Base-by-base conservation (phyloP, 2,888 invertebrate species). In the Ommatoiulus sabulosus region DNA sequence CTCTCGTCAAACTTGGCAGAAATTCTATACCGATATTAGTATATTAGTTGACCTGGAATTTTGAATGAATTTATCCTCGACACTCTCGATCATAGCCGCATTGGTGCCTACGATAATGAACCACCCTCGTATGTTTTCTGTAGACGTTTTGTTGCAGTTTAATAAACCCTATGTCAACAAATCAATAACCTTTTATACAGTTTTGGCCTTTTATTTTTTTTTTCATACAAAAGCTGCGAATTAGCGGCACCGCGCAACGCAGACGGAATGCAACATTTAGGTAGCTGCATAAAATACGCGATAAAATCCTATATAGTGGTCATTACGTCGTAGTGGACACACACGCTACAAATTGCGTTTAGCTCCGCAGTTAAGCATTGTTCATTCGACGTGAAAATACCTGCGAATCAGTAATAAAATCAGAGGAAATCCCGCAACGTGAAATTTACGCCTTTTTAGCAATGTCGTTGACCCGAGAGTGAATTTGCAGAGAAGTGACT, bases 101-200 rank as follows among this genome's bases (percentile, higher is more conserved):
- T 72, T 24, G 24, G 72, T 72, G 35, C 24, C 12, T 35, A 80
- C 12, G 80, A 35, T 80, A 80, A 80, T 80, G 80, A 80, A 12
- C 35, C 80, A 8, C 12, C 8, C 80, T 80, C 12, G 80, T 35
- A 5, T 12, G 12, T 35, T 80, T 80, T 80, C 15, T 10, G 24
- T 24, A 80, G 35, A 80, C 35, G 35, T 80, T 80, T 80, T 80
- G 80, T 80, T 80, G 80, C 35, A 80, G 80, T 80, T 80, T 80
- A 80, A 80, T 35, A 80, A 80, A 80, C 80, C 80, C 80, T 24
- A 24, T 80, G 80, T 80, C 80, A 80, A 80, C 80, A 80, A 80
- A 80, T 80, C 80, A 80, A 80, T 80, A 80, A 80, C 80, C 80
- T 80, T 80, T 80, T 80, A 80, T 35, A 24, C 80, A 35, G 80